Percentiles rank a stretch among this genome's conserved stretches.
phyloP scores from a whole-genome alignment of 2,888 invertebrate species.

The Ophion ellenae region DNA sequence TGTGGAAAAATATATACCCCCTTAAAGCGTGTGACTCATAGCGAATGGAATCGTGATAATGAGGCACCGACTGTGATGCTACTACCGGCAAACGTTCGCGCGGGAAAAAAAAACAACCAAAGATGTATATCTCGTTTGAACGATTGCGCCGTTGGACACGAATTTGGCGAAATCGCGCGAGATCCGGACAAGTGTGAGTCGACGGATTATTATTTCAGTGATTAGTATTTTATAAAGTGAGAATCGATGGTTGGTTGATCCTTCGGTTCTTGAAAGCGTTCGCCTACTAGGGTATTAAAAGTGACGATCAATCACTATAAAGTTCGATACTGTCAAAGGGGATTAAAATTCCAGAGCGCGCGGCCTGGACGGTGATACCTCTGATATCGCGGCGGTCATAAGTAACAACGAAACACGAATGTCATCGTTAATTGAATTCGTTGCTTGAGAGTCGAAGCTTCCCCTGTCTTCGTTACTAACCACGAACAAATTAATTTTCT shows the following conservation, averaged over 20 bases:
- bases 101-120: not conserved
- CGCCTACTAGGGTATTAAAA: slow-evolving; percentile 13
- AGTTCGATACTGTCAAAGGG: slow-evolving; percentile 66
- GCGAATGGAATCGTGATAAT: not conserved
- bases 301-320: slow-evolving; percentile 61
- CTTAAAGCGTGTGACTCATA: not conserved
- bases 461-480: not conserved
- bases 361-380: slow-evolving; percentile 32
- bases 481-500: not conserved
- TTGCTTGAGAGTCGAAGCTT: slow-evolving; percentile 13
- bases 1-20: not conserved
- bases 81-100: not conserved
- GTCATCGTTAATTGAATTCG: slow-evolving; percentile 23
- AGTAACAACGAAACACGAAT: slow-evolving; percentile 24
- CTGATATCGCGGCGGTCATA: slow-evolving; percentile 58
- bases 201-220: slow-evolving; percentile 11
- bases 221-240: slow-evolving; percentile 13
- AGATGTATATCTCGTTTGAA: not conserved
- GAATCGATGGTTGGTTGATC: slow-evolving; percentile 44
- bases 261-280: slow-evolving; percentile 26
- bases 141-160: not conserved
- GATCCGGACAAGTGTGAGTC: not conserved
- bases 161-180: not conserved
- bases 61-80: not conserved
- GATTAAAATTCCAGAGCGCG: slow-evolving; percentile 65